phyloP scores from a whole-genome alignment of 2,113 vertebrate genomes.

The Lophura nycthemera region DNA sequence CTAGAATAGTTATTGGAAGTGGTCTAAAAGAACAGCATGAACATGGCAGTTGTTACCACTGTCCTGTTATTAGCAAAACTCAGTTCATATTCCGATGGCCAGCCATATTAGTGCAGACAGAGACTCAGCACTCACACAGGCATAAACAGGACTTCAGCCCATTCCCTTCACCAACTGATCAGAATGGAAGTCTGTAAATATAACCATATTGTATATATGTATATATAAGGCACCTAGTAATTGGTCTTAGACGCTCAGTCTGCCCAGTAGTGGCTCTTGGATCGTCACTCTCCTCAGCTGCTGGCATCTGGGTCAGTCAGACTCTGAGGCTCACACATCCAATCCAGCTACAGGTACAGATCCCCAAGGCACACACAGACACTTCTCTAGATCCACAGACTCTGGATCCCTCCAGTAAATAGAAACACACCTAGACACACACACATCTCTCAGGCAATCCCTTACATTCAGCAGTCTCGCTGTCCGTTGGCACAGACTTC shows the following conservation, averaged over 20 bases:
- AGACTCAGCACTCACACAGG: neutral
- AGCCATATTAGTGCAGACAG: rapidly evolving
- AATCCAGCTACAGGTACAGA: neutral
- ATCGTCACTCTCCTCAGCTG: neutral
- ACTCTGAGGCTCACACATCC: neutral
- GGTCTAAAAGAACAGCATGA: neutral
- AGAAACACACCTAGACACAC: neutral
- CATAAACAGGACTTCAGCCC: neutral
- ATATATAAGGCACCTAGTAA: neutral
- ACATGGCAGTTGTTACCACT: neutral
- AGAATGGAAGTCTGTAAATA: neutral
- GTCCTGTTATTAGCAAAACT: neutral
- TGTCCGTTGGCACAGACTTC: neutral
- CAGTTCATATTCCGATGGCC: neutral
- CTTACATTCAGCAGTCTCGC: neutral
- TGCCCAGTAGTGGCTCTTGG: neutral
- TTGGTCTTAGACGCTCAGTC: neutral
- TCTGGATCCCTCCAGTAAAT: neutral
- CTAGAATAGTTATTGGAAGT: neutral
- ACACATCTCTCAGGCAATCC: neutral
- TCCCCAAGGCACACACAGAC: neutral
- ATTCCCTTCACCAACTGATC: neutral
- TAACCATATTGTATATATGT: no score
- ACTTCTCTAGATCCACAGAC: neutral
- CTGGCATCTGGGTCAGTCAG: neutral